Conservation (phyloP, 2,888 invertebrate species). For the Monopis laevigella region DNA sequence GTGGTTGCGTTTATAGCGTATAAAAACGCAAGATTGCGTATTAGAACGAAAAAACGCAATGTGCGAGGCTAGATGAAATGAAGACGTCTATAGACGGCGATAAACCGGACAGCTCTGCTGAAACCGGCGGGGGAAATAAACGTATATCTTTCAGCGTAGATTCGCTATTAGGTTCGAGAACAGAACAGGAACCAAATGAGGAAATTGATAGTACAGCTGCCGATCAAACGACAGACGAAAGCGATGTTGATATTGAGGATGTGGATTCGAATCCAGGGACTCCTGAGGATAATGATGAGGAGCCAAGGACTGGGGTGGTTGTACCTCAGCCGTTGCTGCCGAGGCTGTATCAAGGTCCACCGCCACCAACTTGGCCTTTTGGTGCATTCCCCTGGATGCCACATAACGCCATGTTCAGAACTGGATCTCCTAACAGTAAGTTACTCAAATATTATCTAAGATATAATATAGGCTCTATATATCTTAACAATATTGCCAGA, state of each 20-base stretch:
- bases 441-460: no score
- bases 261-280: conserved; percentile 48
- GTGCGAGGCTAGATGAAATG: conserved; percentile 45
- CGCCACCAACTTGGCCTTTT: conserved; percentile 68
- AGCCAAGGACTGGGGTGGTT: conserved; percentile 63
- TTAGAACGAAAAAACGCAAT: no score
- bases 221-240: conserved; percentile 39
- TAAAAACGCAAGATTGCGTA: no score
- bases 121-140: conserved; percentile 64
- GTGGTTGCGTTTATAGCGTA: no score
- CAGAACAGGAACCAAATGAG: conserved; percentile 34
- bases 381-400: conserved; percentile 75
- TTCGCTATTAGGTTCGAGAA: conserved; percentile 62
- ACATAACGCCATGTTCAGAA: conserved; percentile 68
- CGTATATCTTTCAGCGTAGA: conserved; percentile 81
- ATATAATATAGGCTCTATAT: no score
- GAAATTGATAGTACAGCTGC: conserved; percentile 9
- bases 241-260: conserved; percentile 61
- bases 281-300: conserved; percentile 57
- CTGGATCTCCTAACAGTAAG: conserved; percentile 70
- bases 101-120: conserved; percentile 47
- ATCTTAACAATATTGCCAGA: no score
- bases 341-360: conserved; percentile 63
- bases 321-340: conserved; percentile 75
- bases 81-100: conserved; percentile 64